Percentiles rank a stretch among this genome's conserved stretches.
These are phyloP conservation scores for Zaprionus vittiger DNA, from an alignment of 1,140 invertebrate species.

Conservation along the genomic window DNA sequence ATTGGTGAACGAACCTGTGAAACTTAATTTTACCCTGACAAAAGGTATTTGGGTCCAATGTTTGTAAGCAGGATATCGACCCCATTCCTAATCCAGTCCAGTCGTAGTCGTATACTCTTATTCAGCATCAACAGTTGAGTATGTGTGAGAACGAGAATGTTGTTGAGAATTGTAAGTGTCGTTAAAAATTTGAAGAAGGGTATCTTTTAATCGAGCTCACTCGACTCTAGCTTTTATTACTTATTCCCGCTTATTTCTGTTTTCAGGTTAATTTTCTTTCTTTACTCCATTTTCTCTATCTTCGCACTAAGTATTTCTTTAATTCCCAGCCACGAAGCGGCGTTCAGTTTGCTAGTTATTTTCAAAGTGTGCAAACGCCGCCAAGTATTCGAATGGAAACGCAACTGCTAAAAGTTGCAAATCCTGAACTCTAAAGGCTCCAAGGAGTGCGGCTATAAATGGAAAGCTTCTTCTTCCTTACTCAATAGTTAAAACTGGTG, in stretches of 20 bases:
- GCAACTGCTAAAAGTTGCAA: conserved; percentile 51
- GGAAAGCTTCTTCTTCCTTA: conserved; percentile 17
- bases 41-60: background rate
- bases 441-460: conserved; percentile 18
- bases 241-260: background rate
- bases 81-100: too few species aligned
- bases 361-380: conserved; percentile 50
- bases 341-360: conserved; percentile 26
- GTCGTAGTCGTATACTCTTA: too few species aligned
- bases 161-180: too few species aligned
- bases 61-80: background rate
- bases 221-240: too few species aligned
- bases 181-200: too few species aligned
- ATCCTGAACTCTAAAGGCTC: conserved; percentile 22
- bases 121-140: too few species aligned
- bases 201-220: too few species aligned
- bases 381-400: conserved; percentile 50
- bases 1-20: background rate
- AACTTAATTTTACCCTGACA: background rate
- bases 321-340: conserved; percentile 41
- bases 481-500: conserved; percentile 12
- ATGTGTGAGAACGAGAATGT: too few species aligned
- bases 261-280: background rate
- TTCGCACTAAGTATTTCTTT: conserved; percentile 43
- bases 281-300: conserved; percentile 2